A percentile compares a stretch with the other conserved stretches of the same genome.
Conservation (phyloP, 37 sponge, comb jelly and placozoan species). For the Agelas oroides region DNA sequence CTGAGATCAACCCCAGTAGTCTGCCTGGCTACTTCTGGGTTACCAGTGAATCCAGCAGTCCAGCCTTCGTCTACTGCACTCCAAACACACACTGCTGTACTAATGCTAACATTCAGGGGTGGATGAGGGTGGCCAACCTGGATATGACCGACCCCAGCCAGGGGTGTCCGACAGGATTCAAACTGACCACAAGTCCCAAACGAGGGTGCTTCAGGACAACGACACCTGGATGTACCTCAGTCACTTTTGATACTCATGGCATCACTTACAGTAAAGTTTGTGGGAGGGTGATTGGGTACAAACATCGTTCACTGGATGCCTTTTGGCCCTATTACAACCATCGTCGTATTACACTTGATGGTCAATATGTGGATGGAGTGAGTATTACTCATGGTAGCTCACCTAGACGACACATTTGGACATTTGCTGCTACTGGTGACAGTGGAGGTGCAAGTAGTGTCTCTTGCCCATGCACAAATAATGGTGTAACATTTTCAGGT, state of each 20-base stretch:
- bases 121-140: conserved; percentile 23
- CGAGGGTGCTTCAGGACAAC: not conserved
- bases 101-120: not conserved
- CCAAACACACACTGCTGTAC: no score
- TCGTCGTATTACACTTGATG: not conserved
- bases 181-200: not conserved
- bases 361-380: conserved; percentile 28
- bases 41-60: no score
- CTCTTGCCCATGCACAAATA: conserved; percentile 14
- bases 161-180: conserved; percentile 1
- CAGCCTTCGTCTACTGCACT: no score
- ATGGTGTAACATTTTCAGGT: not conserved
- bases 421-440: conserved; percentile 11
- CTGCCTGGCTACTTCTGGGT: no score
- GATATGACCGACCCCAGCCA: conserved; percentile 15
- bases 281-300: conserved; percentile 34
- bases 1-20: no score
- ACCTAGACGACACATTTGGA: conserved; percentile 51
- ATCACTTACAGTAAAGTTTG: conserved; percentile 19
- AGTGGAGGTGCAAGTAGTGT: not conserved
- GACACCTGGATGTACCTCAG: not conserved
- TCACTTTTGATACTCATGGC: not conserved
- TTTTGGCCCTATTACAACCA: not conserved
- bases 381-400: conserved; percentile 40
- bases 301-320: conserved; percentile 5